Percentiles rank a stretch among this genome's conserved stretches.
phyloP scores from a whole-genome alignment of 2,113 vertebrate species.

The Nyctibius bracteatus region DNA sequence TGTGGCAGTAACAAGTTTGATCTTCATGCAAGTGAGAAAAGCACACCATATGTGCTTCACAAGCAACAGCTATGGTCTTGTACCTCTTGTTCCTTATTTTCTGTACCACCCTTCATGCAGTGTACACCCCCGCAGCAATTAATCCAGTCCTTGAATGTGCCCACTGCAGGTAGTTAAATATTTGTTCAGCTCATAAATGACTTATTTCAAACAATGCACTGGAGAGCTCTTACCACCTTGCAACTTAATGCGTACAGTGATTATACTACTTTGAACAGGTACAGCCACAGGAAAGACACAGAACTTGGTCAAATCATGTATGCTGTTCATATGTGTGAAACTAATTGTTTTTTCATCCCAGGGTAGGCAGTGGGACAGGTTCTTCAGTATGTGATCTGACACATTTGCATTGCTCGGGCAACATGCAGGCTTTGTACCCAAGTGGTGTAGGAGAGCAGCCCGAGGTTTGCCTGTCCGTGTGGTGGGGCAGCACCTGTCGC shows the following conservation, averaged over 20 bases:
- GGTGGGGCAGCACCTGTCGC: neutral
- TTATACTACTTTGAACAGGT: neutral
- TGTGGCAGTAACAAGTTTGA: neutral
- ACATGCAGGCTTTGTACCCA: neutral
- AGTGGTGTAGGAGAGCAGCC: neutral
- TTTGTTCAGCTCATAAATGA: neutral
- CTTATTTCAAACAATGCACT: neutral
- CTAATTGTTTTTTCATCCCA: neutral
- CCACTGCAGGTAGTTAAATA: neutral
- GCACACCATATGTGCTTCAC: rapidly evolving
- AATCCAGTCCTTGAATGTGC: neutral
- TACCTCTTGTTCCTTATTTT: neutral
- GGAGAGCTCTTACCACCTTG: neutral
- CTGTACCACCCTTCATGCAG: neutral
- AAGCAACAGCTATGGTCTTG: neutral
- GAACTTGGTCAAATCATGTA: rapidly evolving
- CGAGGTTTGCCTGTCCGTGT: neutral
- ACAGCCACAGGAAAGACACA: neutral
- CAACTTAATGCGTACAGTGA: neutral
- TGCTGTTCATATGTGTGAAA: neutral
- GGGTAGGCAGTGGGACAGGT: neutral
- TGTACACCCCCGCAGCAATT: neutral
- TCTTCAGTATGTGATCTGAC: neutral
- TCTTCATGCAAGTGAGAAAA: neutral
- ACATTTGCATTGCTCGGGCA: rapidly evolving